Percentiles rank a stretch among this genome's conserved stretches.
These are phyloP conservation scores for Enteromius afrohamiltoni DNA, from an alignment of 2,797 vertebrate species.

Conservation along the genomic window DNA sequence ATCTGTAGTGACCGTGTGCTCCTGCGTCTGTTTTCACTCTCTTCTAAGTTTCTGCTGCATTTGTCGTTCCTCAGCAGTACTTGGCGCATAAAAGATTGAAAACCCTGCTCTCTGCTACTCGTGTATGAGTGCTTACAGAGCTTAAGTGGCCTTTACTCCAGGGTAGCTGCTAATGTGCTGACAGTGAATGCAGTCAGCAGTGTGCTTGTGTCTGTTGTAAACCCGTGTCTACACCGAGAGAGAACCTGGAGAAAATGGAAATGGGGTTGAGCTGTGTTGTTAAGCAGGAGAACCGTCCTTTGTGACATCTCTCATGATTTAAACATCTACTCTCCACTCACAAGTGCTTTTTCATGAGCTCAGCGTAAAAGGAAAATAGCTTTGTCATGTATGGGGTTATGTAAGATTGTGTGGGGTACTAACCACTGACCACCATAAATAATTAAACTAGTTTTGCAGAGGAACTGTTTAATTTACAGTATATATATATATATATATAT, in stretches of 20 bases:
- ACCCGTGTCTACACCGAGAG: constrained; percentile 21
- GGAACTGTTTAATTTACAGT: neutral
- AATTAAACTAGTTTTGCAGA: neutral
- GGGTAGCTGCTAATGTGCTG: constrained; percentile 53
- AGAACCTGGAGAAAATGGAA: constrained; percentile 42
- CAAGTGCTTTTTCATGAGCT: constrained; percentile 14
- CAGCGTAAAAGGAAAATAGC: constrained; percentile 36
- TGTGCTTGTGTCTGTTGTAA: constrained; percentile 16
- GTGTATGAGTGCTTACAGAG: constrained; percentile 31
- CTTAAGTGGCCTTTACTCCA: constrained; percentile 43
- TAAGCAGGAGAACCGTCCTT: constrained; percentile 33
- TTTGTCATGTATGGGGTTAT: constrained; percentile 36
- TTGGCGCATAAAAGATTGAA: constrained; percentile 34
- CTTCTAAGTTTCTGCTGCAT: constrained; percentile 25
- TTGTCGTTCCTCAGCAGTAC: neutral
- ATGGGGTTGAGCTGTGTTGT: constrained; percentile 30
- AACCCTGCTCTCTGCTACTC: constrained; percentile 11
- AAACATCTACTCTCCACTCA: constrained; percentile 37
- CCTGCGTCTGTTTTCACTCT: neutral
- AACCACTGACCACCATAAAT: neutral
- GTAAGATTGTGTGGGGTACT: constrained; percentile 20
- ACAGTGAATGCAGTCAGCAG: constrained; percentile 49
- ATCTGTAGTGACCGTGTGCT: neutral
- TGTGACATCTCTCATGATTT: constrained; percentile 50
- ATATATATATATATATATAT: neutral